A percentile compares a stretch with the other conserved stretches of the same genome.
phyloP scores from a whole-genome alignment of 2,113 vertebrate genomes.

The Phyllopteryx taeniolatus region DNA sequence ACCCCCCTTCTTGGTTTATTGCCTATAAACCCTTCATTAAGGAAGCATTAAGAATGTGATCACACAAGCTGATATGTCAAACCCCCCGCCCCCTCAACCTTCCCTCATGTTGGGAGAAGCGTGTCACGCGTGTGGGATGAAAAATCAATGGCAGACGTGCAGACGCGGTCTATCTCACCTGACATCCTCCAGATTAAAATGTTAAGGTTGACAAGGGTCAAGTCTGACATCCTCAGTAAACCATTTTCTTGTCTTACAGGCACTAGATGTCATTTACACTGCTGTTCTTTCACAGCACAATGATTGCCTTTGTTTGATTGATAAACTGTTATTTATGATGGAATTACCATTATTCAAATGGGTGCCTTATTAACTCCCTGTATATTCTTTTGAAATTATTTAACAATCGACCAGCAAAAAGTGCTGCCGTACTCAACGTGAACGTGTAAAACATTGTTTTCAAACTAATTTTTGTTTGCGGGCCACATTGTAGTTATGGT shows the following conservation, averaged over 20 bases:
- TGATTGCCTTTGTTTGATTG: neutral
- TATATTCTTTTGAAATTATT: too few relatives aligned
- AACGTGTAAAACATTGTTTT: too few relatives aligned
- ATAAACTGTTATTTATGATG: neutral
- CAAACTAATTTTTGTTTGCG: too few relatives aligned
- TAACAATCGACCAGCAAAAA: too few relatives aligned
- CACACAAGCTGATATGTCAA: slow-evolving; percentile 64
- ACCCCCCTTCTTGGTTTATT: slow-evolving; percentile 43
- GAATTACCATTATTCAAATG: too few relatives aligned
- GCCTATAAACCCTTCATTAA: slow-evolving; percentile 75
- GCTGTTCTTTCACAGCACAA: neutral
- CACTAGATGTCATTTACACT: slow-evolving; percentile 12
- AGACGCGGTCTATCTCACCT: slow-evolving; percentile 60
- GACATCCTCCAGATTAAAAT: slow-evolving; percentile 74
- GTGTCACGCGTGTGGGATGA: slow-evolving; percentile 17
- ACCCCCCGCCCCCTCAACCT: neutral
- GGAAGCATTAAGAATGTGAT: slow-evolving; percentile 70
- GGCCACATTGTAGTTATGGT: too few relatives aligned
- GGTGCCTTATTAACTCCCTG: too few relatives aligned
- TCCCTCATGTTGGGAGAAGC: slow-evolving; percentile 16
- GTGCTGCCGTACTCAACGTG: too few relatives aligned
- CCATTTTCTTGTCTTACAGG: slow-evolving; percentile 28
- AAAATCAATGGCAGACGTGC: slow-evolving; percentile 46
- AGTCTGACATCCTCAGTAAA: slow-evolving; percentile 58
- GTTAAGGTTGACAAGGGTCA: slow-evolving; percentile 66